phyloP scores from a whole-genome alignment of 1,140 invertebrate species.

The Drosophila bipectinata region DNA sequence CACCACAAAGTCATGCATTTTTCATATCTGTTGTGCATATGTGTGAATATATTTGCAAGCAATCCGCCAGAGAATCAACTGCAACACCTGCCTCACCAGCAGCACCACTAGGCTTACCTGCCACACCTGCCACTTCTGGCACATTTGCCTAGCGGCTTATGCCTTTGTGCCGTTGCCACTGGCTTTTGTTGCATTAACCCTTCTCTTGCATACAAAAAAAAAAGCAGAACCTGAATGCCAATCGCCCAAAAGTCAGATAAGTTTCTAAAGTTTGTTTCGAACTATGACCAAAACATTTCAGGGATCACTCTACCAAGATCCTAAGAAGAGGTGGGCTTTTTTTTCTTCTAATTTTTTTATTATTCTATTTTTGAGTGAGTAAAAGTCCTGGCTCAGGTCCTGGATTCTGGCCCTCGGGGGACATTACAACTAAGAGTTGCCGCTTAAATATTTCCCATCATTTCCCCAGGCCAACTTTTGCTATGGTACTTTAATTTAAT shows the following conservation, averaged over 20 bases:
- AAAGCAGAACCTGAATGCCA: not conserved
- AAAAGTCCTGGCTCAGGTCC: not conserved
- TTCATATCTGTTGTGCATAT: slow-evolving; percentile 13
- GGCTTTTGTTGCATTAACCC: slow-evolving; percentile 53
- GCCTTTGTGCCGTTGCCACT: not conserved
- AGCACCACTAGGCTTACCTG: slow-evolving; percentile 3
- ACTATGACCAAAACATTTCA: not conserved
- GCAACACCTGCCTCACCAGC: slow-evolving; percentile 1
- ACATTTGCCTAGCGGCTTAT: slow-evolving; percentile 1
- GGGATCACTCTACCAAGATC: not conserved
- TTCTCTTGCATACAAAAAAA: slow-evolving; percentile 40
- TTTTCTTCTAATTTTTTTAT: not conserved
- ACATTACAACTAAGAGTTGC: slow-evolving; percentile 7
- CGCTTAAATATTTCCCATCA: slow-evolving; percentile 41
- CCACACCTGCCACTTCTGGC: slow-evolving; percentile 10
- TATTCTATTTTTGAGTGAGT: not conserved
- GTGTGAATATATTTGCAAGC: slow-evolving; percentile 8
- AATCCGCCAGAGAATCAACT: slow-evolving; percentile 3
- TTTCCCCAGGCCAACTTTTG: slow-evolving; percentile 47
- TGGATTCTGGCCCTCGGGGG: not conserved
- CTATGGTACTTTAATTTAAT: slow-evolving; percentile 70
- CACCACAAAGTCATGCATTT: slow-evolving; percentile 17
- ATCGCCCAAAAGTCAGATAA: not conserved
- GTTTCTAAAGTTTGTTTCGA: not conserved
- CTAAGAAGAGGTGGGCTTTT: not conserved